These are phyloP conservation scores for Bombus waltoni DNA, from an alignment of 1,140 invertebrate species.

Conservation along the genomic window DNA sequence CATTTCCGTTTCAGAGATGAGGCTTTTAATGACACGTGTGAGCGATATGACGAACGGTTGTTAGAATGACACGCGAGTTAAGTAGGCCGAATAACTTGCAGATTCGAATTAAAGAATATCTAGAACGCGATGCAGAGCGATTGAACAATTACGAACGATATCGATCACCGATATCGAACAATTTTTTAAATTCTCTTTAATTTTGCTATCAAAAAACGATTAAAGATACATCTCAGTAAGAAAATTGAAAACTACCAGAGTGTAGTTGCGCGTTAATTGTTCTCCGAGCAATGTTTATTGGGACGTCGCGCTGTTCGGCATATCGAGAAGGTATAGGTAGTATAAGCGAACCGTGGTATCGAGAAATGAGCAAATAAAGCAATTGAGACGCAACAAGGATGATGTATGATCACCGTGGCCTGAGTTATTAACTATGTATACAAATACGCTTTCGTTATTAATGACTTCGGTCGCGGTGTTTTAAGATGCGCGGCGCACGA, in stretches of 20 bases:
- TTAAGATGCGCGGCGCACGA: conserved; percentile 25
- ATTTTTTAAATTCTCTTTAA: no score
- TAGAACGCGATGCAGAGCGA: not conserved
- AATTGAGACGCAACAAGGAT: conserved; percentile 17
- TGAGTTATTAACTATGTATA: conserved; percentile 52
- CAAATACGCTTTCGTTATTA: conserved; percentile 45
- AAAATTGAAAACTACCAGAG: no score
- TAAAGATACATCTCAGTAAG: no score
- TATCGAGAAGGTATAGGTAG: not conserved
- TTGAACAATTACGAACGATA: no score
- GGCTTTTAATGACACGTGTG: not conserved
- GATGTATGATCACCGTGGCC: conserved; percentile 29
- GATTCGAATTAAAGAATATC: not conserved
- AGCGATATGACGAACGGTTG: no score
- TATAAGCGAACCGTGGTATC: not conserved
- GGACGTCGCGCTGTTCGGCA: not conserved
- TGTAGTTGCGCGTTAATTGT: no score
- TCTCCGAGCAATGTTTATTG: not conserved
- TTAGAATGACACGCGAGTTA: no score
- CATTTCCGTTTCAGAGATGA: not conserved
- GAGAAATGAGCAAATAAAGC: conserved; percentile 39
- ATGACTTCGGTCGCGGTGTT: conserved; percentile 36
- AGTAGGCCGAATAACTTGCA: not conserved
- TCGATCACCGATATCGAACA: no score
- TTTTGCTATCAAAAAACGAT: no score